Evolutionary conservation across 2,888 invertebrate genomes (phyloP).

Genomic region (Eupithecia subfuscata): DNA sequence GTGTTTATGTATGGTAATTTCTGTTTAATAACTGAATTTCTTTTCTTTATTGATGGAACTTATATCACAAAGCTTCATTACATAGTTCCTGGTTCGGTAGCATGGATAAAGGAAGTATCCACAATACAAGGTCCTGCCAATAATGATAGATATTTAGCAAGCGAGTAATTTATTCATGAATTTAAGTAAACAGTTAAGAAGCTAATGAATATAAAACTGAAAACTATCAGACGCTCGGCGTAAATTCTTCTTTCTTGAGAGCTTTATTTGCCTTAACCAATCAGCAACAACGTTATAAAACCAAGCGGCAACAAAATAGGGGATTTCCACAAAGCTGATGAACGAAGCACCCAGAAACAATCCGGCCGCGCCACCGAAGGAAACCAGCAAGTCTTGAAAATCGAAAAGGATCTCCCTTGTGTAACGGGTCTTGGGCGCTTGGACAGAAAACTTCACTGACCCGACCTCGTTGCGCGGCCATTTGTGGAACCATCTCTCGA

Average conservation of each 20-base stretch:
- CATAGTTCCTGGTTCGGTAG: neutral
- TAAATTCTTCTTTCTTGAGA: constrained; percentile 1
- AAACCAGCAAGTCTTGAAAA: constrained; percentile 87
- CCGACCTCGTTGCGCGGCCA: constrained; percentile 67
- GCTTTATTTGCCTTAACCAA: neutral
- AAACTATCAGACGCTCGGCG: constrained; percentile 1
- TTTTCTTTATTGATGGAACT: too few relatives aligned
- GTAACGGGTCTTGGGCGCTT: constrained; percentile 83
- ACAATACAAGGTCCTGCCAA: neutral
- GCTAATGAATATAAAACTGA: constrained; percentile 11
- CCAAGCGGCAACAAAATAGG: constrained; percentile 72
- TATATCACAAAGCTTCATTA: neutral
- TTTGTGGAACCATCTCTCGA: constrained; percentile 61
- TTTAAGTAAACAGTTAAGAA: neutral
- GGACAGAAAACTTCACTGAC: constrained; percentile 78
- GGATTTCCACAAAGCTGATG: constrained; percentile 84
- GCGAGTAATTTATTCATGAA: neutral
- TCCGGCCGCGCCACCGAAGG: constrained; percentile 86
- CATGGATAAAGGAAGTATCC: neutral
- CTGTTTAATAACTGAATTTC: too few relatives aligned
- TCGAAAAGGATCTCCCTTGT: constrained; percentile 85
- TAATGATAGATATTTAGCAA: neutral
- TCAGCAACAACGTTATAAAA: constrained; percentile 23
- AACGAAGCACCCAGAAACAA: constrained; percentile 86
- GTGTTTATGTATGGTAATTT: too few relatives aligned